These are phyloP conservation scores for Cryptosula pallasiana DNA, from an alignment of 2,888 invertebrate genomes.

Conservation along the genomic window DNA sequence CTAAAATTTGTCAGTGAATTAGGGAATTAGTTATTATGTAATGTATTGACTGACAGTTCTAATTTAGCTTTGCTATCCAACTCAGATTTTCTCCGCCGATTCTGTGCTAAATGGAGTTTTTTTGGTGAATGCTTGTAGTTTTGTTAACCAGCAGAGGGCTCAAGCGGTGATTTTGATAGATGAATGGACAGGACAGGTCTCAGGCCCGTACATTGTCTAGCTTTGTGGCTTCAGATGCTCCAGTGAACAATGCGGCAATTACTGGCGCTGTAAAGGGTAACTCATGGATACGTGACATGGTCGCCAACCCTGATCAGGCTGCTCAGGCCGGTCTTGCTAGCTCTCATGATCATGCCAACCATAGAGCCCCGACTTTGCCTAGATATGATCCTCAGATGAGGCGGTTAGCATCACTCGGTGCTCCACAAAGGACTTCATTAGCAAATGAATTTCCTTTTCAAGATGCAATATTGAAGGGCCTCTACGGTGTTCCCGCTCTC, in stretches of 20 bases:
- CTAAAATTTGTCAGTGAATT: no score
- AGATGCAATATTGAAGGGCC: background rate
- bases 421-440: background rate
- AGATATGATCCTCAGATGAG: background rate
- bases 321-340: background rate
- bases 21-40: no score
- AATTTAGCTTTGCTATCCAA: no score
- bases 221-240: background rate
- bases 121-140: no score
- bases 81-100: no score
- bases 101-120: no score
- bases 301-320: background rate
- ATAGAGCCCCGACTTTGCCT: background rate
- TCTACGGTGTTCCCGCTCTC: background rate
- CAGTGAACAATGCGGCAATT: background rate
- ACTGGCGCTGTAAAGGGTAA: background rate
- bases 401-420: background rate
- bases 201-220: background rate
- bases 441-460: background rate
- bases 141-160: no score
- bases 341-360: background rate
- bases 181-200: constrained; percentile 19
- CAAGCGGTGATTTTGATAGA: no score
- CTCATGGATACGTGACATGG: constrained; percentile 12
- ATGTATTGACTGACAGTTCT: no score